These are phyloP conservation scores for Coenonympha glycerion DNA, from an alignment of 2,888 invertebrate genomes.

Conservation along the genomic window DNA sequence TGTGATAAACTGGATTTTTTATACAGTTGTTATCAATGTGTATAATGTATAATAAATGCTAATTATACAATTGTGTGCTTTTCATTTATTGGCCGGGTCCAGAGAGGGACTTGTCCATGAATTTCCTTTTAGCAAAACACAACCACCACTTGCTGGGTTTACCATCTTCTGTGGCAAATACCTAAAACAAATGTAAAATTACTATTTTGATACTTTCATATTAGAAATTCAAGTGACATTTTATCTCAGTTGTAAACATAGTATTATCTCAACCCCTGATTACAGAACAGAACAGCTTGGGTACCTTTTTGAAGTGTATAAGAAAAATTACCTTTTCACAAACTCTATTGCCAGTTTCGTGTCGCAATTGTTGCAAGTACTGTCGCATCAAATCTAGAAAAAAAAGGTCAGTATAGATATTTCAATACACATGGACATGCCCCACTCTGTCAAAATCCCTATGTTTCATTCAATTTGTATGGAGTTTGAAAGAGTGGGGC, in stretches of 20 bases:
- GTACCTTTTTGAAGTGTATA: too few species aligned
- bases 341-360: constrained; percentile 94
- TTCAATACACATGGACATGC: too few species aligned
- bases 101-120: constrained; percentile 98
- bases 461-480: too few species aligned
- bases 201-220: too few species aligned
- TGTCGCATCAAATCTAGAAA: constrained; percentile 90
- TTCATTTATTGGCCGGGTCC: constrained; percentile 85
- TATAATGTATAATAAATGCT: constrained; percentile 26
- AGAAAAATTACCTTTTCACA: constrained; percentile 91
- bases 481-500: too few species aligned
- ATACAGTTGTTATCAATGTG: neutral
- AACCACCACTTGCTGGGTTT: constrained; percentile 99
- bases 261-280: too few species aligned
- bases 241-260: too few species aligned
- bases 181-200: constrained; percentile 41
- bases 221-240: too few species aligned
- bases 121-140: constrained; percentile 99
- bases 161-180: constrained; percentile 91
- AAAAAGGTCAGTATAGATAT: too few species aligned
- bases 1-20: neutral
- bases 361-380: constrained; percentile 94
- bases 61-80: constrained; percentile 2
- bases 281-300: too few species aligned
- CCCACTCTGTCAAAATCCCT: too few species aligned